Evolutionary conservation across 37 sponge, comb jelly and placozoan genomes (phyloP), one percentile per base, ranked within the genome.

Genomic region (Aphrocallistes beatrix): DNA sequence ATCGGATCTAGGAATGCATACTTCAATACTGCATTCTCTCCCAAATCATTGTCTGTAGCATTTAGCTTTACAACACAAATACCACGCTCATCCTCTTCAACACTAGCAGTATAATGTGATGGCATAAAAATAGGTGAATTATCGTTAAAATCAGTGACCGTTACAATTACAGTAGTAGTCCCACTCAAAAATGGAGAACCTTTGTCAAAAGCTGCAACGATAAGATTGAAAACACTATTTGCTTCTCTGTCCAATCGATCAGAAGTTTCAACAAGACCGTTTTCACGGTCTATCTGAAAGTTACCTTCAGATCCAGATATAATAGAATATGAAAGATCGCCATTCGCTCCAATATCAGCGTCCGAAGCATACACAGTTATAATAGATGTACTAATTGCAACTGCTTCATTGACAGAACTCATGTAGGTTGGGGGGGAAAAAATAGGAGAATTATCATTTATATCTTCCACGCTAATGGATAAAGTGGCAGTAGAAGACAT

Each of bases 41-140:
- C 69, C 23, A 49, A 25, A 84, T 84, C 85, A 21, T 17, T 21
- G 32, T 84, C 85, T 1, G 32, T 25, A 69, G 85, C 85, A 37
- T 17, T n/a, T 25, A 84, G 50, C 9, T 37, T 84, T 21, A 84
- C 23, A 45, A 84, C 50, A 84, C 10, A 17, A 50, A 3, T 51
- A 51, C 85, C 85, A 3, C 3, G 1, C 9, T 10, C 82, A 50
- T 84, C 69, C 82, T 84, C 85, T 21, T 23, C 85, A 23, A 84
- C 50, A 37, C 6, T 30, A 6, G 23, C 85, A 47, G 51, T 19
- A 28, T 60, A 60, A 25, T 25, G 34, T 19, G 75, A 60, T 60
- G 10, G 75, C 3, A 30, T 60, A 60, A 60, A 60, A 32, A 60
- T 6, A 19, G 75, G 75, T 30, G 3, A 25, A 30, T 60, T 60